phyloP scores from a whole-genome alignment of 2,113 vertebrate genomes.

The Colossoma macropomum region DNA sequence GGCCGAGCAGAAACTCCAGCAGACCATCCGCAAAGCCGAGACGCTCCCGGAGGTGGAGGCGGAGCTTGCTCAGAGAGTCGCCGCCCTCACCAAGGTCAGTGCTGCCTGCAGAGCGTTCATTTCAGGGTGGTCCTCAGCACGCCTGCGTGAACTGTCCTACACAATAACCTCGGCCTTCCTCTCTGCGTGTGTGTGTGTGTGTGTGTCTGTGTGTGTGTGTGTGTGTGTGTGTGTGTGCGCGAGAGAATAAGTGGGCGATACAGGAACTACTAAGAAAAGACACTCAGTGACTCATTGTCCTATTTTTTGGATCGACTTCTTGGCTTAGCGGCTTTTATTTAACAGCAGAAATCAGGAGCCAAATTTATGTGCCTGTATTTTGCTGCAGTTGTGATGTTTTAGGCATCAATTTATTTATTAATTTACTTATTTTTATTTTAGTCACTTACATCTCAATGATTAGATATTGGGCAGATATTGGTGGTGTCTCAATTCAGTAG shows the following conservation, averaged over 20 bases:
- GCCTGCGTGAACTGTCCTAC: too few relatives aligned
- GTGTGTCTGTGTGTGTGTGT: background rate
- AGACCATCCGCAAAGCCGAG: constrained; percentile 95
- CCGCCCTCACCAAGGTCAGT: constrained; percentile 92
- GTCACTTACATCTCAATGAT: too few relatives aligned
- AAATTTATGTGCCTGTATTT: too few relatives aligned
- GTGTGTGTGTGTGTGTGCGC: background rate
- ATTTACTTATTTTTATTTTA: too few relatives aligned
- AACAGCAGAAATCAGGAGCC: too few relatives aligned
- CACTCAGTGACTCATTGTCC: background rate
- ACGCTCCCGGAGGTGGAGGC: constrained; percentile 96
- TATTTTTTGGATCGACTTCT: too few relatives aligned
- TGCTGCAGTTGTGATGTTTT: too few relatives aligned
- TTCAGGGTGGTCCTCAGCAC: background rate
- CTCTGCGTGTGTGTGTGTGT: background rate
- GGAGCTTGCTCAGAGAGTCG: constrained; percentile 93
- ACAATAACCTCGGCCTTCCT: background rate
- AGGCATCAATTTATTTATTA: too few relatives aligned
- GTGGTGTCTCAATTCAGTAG: too few relatives aligned
- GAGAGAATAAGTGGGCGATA: background rate
- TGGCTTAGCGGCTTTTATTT: too few relatives aligned
- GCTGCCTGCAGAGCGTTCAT: background rate
- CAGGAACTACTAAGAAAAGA: background rate
- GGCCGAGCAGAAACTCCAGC: constrained; percentile 96
- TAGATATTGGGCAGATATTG: too few relatives aligned